Base-by-base conservation (phyloP, 2,113 vertebrate genomes). In the Lucifuga dentata region DNA sequence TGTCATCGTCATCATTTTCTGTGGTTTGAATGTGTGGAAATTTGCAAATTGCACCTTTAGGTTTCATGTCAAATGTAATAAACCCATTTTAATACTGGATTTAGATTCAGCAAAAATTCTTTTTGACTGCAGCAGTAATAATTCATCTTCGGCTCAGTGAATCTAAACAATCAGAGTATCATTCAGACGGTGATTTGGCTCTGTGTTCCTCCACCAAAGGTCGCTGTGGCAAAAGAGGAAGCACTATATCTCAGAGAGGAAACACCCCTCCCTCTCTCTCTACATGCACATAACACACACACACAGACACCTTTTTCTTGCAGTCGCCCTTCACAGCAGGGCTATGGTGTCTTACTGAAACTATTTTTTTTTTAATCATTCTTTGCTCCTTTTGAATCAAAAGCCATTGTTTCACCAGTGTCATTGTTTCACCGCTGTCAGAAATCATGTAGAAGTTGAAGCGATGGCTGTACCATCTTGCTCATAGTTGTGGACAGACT, bases 191-290 rank as follows among this genome's bases (percentile, higher is more conserved):
- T 2, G 19, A 70, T 64, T 67, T 60, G 51, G 41, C 32, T 73
- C 10, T 36, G 35, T 51, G 52, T 10, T 58, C 15, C 23, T 52
- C 38, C 51, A 29, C 51, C 40, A 58, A 61, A 73, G 29, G 29
- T 62, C 50, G 19, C 7, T 1, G 15, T 43, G 43, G 39, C 38
- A 16, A 10, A 71, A 61, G 21, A 46, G 62, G 71, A 86, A 76
- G 24, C 60, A 23, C 20, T 50, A 12, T 50, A 21, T 68, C 16
- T 68, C 33, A n/a, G 44, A 67, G 17, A 76, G 75, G 68, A 86
- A 76, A 58, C 53, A 35, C n/a, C 21, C 24, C 2, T 17, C 15
- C 26, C 19, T 40, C 7, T 19, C 24, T 50, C 8, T 38, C 17
- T 46, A n/a, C 29, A 21, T 13, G 3, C 44, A 36, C 26, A 29